A percentile compares a stretch with the other conserved stretches of the same genome.
These are phyloP conservation scores for Chymomyza costata DNA, from an alignment of 1,140 invertebrate species.

Conservation along the genomic window DNA sequence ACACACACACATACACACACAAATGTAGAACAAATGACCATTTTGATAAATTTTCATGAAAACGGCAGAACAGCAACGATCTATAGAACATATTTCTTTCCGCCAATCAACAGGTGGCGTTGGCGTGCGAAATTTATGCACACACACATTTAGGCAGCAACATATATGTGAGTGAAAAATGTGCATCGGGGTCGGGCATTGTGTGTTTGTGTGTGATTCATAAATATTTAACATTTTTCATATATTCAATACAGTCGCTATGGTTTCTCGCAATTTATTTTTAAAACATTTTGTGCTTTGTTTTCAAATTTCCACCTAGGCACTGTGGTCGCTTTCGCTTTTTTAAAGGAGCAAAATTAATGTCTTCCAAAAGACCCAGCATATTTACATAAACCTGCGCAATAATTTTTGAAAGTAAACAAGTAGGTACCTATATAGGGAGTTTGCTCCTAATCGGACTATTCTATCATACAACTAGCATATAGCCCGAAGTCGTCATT, in stretches of 20 bases:
- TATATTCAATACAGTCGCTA: slow-evolving; percentile 64
- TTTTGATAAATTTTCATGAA: slow-evolving; percentile 68
- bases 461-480: no score
- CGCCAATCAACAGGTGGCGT: slow-evolving; percentile 58
- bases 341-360: no score
- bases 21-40: slow-evolving; percentile 41
- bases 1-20: slow-evolving; percentile 7
- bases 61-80: no score
- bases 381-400: not conserved
- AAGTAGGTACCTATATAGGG: no score
- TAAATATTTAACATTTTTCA: slow-evolving; percentile 60
- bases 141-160: no score
- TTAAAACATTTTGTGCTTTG: slow-evolving; percentile 22
- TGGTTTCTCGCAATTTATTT: slow-evolving; percentile 17
- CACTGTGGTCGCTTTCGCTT: no score
- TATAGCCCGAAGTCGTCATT: no score
- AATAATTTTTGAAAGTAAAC: not conserved
- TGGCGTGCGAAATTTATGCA: slow-evolving; percentile 64
- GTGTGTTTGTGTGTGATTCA: slow-evolving; percentile 24
- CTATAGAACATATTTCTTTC: no score
- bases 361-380: no score
- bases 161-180: slow-evolving; percentile 47
- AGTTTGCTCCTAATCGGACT: no score
- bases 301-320: no score
- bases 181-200: not conserved